A percentile compares a stretch with the other conserved stretches of the same genome.
Evolutionary conservation across 2,888 invertebrate genomes (phyloP).

Genomic region (Frankliniella fusca): DNA sequence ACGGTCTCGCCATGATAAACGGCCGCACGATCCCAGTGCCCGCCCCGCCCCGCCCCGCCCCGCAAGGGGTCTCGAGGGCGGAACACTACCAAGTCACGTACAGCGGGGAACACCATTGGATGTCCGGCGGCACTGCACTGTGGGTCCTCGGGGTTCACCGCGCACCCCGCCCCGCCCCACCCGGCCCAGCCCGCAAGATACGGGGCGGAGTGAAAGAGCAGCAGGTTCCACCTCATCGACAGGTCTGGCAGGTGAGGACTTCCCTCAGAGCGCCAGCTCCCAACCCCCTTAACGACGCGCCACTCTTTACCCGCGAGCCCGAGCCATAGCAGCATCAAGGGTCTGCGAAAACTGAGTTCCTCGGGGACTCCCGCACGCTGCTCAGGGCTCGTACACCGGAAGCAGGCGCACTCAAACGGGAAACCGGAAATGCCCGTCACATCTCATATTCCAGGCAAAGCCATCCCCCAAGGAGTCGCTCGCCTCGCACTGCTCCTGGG

Average conservation of each 20-base stretch:
- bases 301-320: no score
- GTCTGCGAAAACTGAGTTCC: no score
- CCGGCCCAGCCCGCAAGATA: not conserved
- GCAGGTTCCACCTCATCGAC: no score
- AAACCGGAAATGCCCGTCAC: conserved; percentile 1
- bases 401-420: conserved; percentile 8
- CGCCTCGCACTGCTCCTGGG: no score
- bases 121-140: not conserved
- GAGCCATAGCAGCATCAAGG: no score
- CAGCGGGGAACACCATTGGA: not conserved
- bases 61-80: not conserved
- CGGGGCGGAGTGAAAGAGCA: no score
- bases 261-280: no score
- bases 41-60: not conserved
- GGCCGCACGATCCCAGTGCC: not conserved
- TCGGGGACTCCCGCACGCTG: not conserved
- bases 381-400: not conserved
- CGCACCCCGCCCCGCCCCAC: not conserved
- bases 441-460: conserved; percentile 10
- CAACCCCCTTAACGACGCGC: no score
- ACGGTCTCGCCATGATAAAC: not conserved
- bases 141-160: not conserved
- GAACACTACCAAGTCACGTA: conserved; percentile 1
- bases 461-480: not conserved
- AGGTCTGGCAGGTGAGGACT: no score